These are phyloP conservation scores for Muscicapa striata DNA, from an alignment of 2,797 vertebrate genomes.

Conservation along the genomic window DNA sequence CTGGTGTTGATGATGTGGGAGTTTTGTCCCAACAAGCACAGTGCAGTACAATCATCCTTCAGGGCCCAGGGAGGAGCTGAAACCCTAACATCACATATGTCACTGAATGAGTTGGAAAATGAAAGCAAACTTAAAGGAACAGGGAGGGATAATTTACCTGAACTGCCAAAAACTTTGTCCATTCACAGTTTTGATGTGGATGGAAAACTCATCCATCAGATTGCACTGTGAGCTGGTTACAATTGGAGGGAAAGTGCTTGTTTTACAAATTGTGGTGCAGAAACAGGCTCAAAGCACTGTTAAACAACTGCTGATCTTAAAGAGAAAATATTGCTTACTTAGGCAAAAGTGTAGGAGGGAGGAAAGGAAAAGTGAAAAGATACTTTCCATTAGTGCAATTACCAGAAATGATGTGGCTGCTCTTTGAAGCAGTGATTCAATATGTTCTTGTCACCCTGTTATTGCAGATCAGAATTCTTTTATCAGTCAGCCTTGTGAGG, in stretches of 20 bases:
- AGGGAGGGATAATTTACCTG: not conserved
- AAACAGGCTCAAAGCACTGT: not conserved
- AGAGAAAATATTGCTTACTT: slow-evolving; percentile 17
- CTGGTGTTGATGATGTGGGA: not conserved
- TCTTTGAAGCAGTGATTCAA: slow-evolving; percentile 28
- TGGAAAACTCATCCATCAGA: not conserved
- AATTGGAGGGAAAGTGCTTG: not conserved
- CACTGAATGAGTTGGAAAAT: not conserved
- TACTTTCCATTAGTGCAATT: slow-evolving; percentile 17
- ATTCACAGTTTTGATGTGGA: not conserved
- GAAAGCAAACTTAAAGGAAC: not conserved
- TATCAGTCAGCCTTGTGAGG: not conserved
- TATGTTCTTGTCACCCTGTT: not conserved
- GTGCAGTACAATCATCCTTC: not conserved
- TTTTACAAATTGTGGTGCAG: not conserved
- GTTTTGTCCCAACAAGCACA: not conserved
- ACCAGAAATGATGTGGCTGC: slow-evolving; percentile 34
- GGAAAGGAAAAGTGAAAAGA: slow-evolving; percentile 35
- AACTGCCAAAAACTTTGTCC: not conserved
- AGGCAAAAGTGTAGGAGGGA: slow-evolving; percentile 27
- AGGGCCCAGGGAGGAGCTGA: not conserved
- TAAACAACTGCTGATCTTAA: not conserved
- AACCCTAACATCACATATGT: not conserved
- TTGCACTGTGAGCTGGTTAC: not conserved
- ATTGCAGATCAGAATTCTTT: slow-evolving; percentile 30